These are phyloP conservation scores for Polyommatus iphigenia DNA, from an alignment of 2,888 invertebrate species.

Conservation along the genomic window DNA sequence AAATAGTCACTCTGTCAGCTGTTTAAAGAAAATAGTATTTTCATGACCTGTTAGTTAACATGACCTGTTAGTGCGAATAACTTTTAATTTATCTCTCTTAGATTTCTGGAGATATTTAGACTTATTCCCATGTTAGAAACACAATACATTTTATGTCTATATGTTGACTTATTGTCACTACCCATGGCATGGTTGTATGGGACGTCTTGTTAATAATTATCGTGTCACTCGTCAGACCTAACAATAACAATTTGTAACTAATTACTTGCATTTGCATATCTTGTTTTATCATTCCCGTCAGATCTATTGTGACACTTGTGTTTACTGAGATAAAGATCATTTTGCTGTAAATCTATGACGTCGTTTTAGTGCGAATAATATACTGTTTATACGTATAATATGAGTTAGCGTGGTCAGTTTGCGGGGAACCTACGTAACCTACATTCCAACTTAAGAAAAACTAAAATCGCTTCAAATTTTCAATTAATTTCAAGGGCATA, in stretches of 20 bases:
- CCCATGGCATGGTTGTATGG: background rate
- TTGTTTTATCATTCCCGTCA: background rate
- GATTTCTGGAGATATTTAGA: background rate
- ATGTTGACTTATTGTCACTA: background rate
- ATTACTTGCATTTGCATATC: slow-evolving; percentile 21
- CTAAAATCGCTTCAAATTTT: too few species aligned
- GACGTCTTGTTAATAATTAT: background rate
- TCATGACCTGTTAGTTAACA: too few species aligned
- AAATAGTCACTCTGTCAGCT: too few species aligned
- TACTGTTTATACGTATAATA: background rate
- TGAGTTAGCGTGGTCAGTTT: background rate
- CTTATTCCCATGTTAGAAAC: background rate
- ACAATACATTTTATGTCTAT: background rate
- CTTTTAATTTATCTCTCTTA: too few species aligned
- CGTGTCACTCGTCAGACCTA: slow-evolving; percentile 14
- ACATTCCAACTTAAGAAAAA: too few species aligned
- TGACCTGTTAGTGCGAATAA: too few species aligned
- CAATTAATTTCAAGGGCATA: too few species aligned
- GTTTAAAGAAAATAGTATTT: too few species aligned
- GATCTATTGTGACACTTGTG: slow-evolving; percentile 8
- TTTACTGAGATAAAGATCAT: background rate
- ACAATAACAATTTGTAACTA: slow-evolving; percentile 10
- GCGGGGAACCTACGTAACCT: background rate
- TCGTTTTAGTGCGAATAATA: background rate
- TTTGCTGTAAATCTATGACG: slow-evolving; percentile 8